These are phyloP conservation scores for Spheniscus humboldti DNA, from an alignment of 2,797 vertebrate species.

Conservation along the genomic window DNA sequence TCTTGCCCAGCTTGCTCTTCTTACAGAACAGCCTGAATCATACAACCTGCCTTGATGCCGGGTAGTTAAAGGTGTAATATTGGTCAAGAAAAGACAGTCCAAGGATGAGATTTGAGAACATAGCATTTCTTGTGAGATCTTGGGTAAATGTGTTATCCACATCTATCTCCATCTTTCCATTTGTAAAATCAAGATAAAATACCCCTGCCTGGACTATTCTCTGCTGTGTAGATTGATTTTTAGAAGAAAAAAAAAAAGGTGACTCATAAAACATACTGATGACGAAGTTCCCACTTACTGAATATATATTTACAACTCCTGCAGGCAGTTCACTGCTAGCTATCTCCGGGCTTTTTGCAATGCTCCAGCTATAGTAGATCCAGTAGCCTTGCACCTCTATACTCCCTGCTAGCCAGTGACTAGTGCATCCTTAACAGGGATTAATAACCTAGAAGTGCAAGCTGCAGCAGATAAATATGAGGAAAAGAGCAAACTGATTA, in stretches of 20 bases:
- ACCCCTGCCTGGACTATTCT: not conserved
- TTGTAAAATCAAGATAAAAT: not conserved
- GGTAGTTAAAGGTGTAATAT: not conserved
- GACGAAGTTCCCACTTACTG: not conserved
- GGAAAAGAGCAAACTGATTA: not conserved
- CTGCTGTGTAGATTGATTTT: not conserved
- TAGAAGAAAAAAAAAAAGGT: not conserved
- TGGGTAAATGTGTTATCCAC: not conserved
- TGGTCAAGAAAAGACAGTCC: not conserved
- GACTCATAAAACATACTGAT: not conserved
- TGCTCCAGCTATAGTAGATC: not conserved
- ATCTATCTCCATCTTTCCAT: not conserved
- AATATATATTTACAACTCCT: not conserved
- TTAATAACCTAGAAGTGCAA: not conserved
- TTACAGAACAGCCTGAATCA: not conserved
- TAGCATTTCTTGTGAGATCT: not conserved
- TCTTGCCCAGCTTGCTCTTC: not conserved
- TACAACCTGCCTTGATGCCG: accelerated
- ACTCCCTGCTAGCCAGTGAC: not conserved
- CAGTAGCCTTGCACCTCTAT: not conserved
- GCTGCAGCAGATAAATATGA: not conserved
- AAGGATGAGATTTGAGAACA: not conserved
- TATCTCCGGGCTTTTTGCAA: not conserved
- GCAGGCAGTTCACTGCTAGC: not conserved
- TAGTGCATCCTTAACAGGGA: not conserved